phyloP scores from a whole-genome alignment of 2,888 invertebrate genomes.

The Nemotelus pantherinus region DNA sequence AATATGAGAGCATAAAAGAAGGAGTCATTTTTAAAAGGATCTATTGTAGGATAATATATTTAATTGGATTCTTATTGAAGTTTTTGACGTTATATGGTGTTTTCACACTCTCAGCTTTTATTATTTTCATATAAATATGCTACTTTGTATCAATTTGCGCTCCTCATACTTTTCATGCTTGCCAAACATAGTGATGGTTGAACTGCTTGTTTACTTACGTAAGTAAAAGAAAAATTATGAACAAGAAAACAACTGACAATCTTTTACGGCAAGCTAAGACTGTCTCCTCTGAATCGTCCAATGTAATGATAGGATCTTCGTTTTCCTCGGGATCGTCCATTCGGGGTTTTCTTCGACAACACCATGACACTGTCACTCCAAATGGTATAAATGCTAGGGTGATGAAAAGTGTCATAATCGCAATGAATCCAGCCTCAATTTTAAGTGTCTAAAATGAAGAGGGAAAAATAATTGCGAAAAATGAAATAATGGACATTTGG shows the following conservation, averaged over 20 bases:
- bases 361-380: slow-evolving; percentile 69
- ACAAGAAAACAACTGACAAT: slow-evolving; percentile 59
- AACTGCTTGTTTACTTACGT: slow-evolving; percentile 55
- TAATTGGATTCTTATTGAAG: too few relatives aligned
- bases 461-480: slow-evolving; percentile 12
- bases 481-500: too few relatives aligned
- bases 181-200: too few relatives aligned
- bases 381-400: slow-evolving; percentile 74
- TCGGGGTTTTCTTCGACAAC: slow-evolving; percentile 59
- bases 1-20: neutral
- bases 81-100: too few relatives aligned
- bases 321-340: slow-evolving; percentile 62
- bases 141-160: too few relatives aligned
- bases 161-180: too few relatives aligned
- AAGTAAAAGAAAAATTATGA: slow-evolving; percentile 61
- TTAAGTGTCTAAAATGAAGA: slow-evolving; percentile 71
- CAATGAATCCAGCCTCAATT: slow-evolving; percentile 76
- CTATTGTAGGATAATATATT: too few relatives aligned
- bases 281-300: slow-evolving; percentile 60
- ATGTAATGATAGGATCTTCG: slow-evolving; percentile 59
- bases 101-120: too few relatives aligned
- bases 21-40: neutral
- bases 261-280: slow-evolving; percentile 60
- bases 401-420: slow-evolving; percentile 71
- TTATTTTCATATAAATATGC: too few relatives aligned